Percentiles rank a stretch among this genome's conserved stretches.
Evolutionary conservation across 64 coral and sea anemone genomes (phyloP).

Genomic region (Acropora tenuis): DNA sequence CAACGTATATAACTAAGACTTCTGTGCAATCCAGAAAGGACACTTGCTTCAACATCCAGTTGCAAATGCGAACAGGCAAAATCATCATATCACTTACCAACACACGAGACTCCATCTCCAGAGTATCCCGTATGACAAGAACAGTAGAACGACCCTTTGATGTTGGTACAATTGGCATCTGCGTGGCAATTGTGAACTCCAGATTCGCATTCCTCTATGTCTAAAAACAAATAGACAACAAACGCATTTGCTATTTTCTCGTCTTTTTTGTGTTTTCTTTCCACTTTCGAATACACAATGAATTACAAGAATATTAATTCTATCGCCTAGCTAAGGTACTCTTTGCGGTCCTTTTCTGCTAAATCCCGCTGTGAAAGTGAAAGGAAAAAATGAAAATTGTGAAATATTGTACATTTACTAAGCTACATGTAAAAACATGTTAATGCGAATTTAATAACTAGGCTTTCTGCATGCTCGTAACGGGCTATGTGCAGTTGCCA

Average conservation of each 20-base stretch:
- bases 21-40: no score
- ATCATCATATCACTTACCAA: conserved; percentile 22
- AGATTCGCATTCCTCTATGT: conserved; percentile 68
- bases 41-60: no score
- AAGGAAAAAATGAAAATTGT: conserved; percentile 19
- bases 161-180: conserved; percentile 84
- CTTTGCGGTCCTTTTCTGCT: no score
- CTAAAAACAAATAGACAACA: conserved; percentile 5
- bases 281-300: not conserved
- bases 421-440: no score
- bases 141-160: conserved; percentile 81
- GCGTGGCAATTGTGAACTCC: conserved; percentile 56
- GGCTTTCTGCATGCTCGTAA: not conserved
- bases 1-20: no score
- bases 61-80: no score
- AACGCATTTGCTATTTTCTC: not conserved
- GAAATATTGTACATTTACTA: not conserved
- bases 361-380: not conserved
- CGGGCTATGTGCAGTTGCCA: no score
- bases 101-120: conserved; percentile 67
- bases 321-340: no score
- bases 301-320: no score
- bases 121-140: conserved; percentile 75
- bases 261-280: not conserved
- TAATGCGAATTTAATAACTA: not conserved